phyloP scores from a whole-genome alignment of 2,888 invertebrate genomes.

The Priapulus caudatus region DNA sequence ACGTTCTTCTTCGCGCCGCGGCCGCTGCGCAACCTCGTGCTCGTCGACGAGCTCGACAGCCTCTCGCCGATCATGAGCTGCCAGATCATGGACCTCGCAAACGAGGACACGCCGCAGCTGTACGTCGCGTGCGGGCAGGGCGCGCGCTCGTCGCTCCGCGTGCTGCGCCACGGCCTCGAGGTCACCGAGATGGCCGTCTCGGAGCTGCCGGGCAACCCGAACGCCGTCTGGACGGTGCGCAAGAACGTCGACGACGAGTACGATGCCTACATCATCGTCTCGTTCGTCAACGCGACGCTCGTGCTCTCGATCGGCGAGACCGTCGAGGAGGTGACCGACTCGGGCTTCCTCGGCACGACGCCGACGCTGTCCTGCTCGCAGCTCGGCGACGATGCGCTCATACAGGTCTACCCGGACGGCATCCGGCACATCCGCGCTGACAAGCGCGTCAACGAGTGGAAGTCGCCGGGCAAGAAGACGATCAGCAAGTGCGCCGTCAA shows the following conservation, averaged over 20 bases:
- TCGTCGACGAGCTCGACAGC: constrained; percentile 93
- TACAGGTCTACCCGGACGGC: constrained; percentile 96
- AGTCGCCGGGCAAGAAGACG: constrained; percentile 89
- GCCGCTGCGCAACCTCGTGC: constrained; percentile 77
- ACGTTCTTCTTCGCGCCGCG: constrained; percentile 97
- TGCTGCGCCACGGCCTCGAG: constrained; percentile 90
- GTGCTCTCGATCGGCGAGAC: constrained; percentile 98
- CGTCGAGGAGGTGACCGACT: constrained; percentile 99
- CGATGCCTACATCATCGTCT: constrained; percentile 99
- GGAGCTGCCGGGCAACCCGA: constrained; percentile 97
- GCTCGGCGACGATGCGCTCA: constrained; percentile 89
- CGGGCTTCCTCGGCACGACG: constrained; percentile 95
- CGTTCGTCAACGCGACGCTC: constrained; percentile 94
- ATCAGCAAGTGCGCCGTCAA: constrained; percentile 97
- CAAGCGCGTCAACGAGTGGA: constrained; percentile 98
- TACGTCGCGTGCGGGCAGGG: constrained; percentile 93
- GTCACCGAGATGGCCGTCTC: constrained; percentile 95
- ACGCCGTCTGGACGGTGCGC: constrained; percentile 99
- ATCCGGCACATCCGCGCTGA: constrained; percentile 96
- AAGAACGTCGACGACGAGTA: constrained; percentile 91
- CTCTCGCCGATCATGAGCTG: constrained; percentile 75
- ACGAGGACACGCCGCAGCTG: constrained; percentile 96
- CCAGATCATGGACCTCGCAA: constrained; percentile 55
- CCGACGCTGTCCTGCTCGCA: constrained; percentile 97
- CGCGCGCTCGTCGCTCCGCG: constrained; percentile 79